Evolutionary conservation across 2,797 vertebrate species (phyloP).

Genomic region (Tangara arthus): DNA sequence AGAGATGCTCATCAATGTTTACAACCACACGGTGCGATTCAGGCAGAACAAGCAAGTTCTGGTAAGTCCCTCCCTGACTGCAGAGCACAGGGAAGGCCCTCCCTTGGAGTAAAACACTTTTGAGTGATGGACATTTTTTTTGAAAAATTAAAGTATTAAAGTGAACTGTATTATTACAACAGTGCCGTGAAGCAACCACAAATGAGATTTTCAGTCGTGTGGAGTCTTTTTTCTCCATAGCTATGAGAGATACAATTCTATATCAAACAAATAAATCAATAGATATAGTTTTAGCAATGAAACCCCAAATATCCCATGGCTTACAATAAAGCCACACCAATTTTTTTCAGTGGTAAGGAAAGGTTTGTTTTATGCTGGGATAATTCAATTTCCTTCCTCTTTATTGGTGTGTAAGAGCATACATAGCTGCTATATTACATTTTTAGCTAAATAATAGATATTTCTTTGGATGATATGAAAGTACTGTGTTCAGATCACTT

Average conservation of each 20-base stretch:
- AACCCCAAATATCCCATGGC: not conserved
- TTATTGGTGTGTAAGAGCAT: not conserved
- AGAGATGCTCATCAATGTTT: slow-evolving; percentile 79
- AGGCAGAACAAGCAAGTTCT: slow-evolving; percentile 67
- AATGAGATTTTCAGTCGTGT: not conserved
- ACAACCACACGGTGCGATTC: slow-evolving; percentile 80
- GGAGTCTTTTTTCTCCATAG: not conserved
- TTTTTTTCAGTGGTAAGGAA: not conserved
- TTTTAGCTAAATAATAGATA: not conserved
- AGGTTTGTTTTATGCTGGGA: not conserved
- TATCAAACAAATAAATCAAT: not conserved
- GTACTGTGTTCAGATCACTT: not conserved
- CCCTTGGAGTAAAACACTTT: not conserved
- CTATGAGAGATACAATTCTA: not conserved
- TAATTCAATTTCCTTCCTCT: not conserved
- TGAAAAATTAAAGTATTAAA: not conserved
- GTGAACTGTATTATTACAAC: not conserved
- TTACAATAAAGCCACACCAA: not conserved
- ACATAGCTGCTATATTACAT: not conserved
- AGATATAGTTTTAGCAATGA: not conserved
- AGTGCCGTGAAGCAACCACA: not conserved
- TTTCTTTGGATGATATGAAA: not conserved
- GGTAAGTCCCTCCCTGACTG: slow-evolving; percentile 67
- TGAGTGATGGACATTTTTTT: not conserved
- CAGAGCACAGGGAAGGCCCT: not conserved